phyloP scores from a whole-genome alignment of 1,140 invertebrate genomes.

The Leptoteleia sp. region DNA sequence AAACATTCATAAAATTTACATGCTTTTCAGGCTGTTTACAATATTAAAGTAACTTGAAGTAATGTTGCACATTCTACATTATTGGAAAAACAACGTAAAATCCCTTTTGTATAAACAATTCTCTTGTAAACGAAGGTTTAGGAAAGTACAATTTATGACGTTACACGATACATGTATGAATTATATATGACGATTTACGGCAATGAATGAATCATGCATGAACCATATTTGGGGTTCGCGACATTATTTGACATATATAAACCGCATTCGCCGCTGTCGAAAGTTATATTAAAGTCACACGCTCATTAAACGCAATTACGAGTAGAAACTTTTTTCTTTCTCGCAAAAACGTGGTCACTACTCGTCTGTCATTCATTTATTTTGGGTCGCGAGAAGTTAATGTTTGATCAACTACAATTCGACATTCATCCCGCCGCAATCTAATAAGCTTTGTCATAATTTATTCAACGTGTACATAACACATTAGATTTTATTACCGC shows the following conservation, averaged over 20 bases:
- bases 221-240: constrained; percentile 25
- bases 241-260: constrained; percentile 28
- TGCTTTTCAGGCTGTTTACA: too few relatives aligned
- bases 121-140: constrained; percentile 9
- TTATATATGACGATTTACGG: constrained; percentile 39
- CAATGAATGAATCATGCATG: constrained; percentile 28
- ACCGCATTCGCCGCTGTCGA: background rate
- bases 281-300: background rate
- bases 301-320: background rate
- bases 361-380: background rate
- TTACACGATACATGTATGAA: constrained; percentile 31
- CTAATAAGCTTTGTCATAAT: constrained; percentile 48
- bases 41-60: too few relatives aligned
- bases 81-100: background rate
- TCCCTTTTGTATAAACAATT: constrained; percentile 16
- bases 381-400: background rate
- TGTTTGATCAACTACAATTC: background rate
- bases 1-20: too few relatives aligned
- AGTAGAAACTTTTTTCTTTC: background rate
- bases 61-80: background rate
- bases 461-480: constrained; percentile 46
- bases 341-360: background rate
- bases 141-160: constrained; percentile 24
- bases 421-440: constrained; percentile 30
- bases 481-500: constrained; percentile 56